Base-by-base conservation (phyloP, 2,888 invertebrate species). In the Ptycholaimellus sp. region DNA sequence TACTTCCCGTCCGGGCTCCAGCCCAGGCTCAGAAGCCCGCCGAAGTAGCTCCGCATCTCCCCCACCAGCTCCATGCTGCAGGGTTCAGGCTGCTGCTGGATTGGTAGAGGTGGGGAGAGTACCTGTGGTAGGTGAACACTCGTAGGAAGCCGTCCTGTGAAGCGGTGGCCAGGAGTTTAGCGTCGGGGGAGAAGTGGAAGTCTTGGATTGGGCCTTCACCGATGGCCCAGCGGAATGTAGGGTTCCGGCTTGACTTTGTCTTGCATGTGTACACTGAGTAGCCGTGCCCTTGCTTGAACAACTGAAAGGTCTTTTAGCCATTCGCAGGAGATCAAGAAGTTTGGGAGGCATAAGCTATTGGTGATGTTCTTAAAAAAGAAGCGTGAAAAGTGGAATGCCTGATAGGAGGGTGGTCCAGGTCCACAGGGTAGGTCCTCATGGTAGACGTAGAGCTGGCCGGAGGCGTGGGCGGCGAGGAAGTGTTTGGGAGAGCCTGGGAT, bases 1-100 rank as follows among this genome's bases (percentile, higher is more conserved):
- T 85, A 80, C 54, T 77, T 75, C 33, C 80, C 77, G 61, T 96
- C 90, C 0, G 87, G 87, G 9, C 90, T 83, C 96, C 96, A 96
- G 54, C 83, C 79, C 3, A 90, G 85, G 62, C 93, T 93, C 30
- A 93, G 65, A 52, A 96, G 74, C 27, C 93, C 93, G 35, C 96
- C 96, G 61, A 96, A 96, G 62, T 93, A 96, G 49, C 90, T 90
- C 45, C 51, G 48, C 54, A 56, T 53, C 25, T 75, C 69, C 14
- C 90, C 87, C 37, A 85, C 68, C 43, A 90, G 67, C 61, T 96
- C 93, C 85, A 90, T 87, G 22, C 78, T n/a, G n/a, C n/a, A n/a
- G n/a, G n/a, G n/a, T n/a, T n/a, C n/a, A n/a, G n/a, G n/a, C n/a
- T n/a, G n/a, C n/a, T n/a, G n/a, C n/a, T n/a, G n/a, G n/a, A n/a